Conservation (phyloP, 2,113 vertebrate genomes). For the Ammodytes dubius region DNA sequence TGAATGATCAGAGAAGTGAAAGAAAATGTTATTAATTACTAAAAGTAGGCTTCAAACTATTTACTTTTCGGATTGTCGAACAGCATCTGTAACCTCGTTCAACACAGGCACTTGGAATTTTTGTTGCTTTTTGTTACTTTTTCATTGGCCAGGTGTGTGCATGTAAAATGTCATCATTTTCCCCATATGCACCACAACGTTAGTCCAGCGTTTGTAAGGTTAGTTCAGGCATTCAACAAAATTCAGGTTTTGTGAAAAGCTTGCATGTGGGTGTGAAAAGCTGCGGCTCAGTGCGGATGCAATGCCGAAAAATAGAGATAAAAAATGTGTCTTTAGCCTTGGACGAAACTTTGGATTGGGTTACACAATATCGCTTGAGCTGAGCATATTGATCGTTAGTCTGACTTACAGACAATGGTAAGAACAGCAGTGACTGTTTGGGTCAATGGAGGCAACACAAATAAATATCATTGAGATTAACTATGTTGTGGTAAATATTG, state of each 20-base stretch:
- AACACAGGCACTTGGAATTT: no score
- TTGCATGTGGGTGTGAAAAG: neutral
- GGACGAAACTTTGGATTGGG: neutral
- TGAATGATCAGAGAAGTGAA: no score
- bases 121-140: no score
- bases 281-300: neutral
- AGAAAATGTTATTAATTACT: no score
- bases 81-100: no score
- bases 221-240: neutral
- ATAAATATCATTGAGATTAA: slow-evolving; percentile 45
- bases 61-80: no score
- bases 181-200: neutral
- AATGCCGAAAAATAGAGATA: neutral
- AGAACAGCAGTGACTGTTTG: neutral
- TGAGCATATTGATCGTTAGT: neutral
- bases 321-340: neutral
- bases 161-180: neutral
- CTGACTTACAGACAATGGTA: slow-evolving; percentile 13
- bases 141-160: neutral
- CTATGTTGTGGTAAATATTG: slow-evolving; percentile 40
- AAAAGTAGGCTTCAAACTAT: no score
- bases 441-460: slow-evolving; percentile 41
- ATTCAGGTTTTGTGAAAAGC: neutral
- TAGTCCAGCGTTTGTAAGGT: neutral
- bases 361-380: slow-evolving; percentile 2